Base-by-base conservation (phyloP, 2,888 invertebrate species). In the Corbicula japonica region DNA sequence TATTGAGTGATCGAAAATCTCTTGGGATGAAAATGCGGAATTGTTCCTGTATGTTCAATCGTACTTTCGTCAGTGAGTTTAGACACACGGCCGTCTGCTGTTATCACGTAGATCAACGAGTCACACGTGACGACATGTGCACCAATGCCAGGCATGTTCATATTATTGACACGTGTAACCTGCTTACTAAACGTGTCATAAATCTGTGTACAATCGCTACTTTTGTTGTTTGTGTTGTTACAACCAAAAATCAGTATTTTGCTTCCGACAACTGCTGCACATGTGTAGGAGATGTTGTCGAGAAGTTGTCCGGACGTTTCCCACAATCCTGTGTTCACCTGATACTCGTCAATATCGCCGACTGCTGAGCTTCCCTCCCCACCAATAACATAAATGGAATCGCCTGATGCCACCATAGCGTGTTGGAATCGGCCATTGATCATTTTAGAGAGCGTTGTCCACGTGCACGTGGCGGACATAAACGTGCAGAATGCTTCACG, bases 401-500 rank as follows among this genome's bases (percentile, higher is more conserved):
- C 66, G 12, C 48, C 48, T 0, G 41, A 38, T 23, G 66, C 50
- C 10, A 50, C 66, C 66, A 66, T 66, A 2, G 66, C 66, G 30
- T 66, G 66, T 23, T 66, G 54, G 28, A 38, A 66, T 23, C 66
- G n/a, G 10, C 66, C 66, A 26, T 46, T 50, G 28, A 50, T 50
- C 38, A 66, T 50, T 41, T 66, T 50, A 15, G 66, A 26, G 10
- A 66, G 15, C 18, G 54, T 23, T 15, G 54, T 21, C 66, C 66
- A 66, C 18, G 66, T 23, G 28, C 66, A 66, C 5, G 66, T 38
- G 21, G 66, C 26, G 5, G 66, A 34, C 54, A 54, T 38, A 30
- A 66, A 66, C 28, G 10, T 66, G 34, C 54, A 54, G 18, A 66
- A 66, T 15, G 54, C 52, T 54, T 66, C 66, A 8, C 54, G 46